phyloP scores from a whole-genome alignment of 2,797 vertebrate species.

The Myiothlypis coronata region DNA sequence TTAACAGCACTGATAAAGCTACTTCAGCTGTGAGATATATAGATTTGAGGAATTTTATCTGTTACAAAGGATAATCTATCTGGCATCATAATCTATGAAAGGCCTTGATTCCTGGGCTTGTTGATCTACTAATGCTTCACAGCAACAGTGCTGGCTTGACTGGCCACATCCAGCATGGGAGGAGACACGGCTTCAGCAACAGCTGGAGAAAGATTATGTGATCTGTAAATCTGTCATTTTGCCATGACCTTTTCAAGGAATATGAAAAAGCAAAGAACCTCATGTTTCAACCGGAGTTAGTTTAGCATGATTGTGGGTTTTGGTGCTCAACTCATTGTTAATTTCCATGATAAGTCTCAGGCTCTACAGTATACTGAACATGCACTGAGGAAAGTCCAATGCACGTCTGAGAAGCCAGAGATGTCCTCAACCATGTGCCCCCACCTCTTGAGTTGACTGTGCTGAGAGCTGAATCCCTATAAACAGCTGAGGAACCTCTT shows the following conservation, averaged over 20 bases:
- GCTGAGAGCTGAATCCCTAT: background rate
- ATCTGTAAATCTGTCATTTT: background rate
- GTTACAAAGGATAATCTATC: background rate
- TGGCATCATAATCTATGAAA: background rate
- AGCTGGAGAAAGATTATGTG: background rate
- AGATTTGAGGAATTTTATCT: background rate
- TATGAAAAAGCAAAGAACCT: background rate
- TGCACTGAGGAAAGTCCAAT: background rate
- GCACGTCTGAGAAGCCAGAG: background rate
- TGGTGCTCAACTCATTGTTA: background rate
- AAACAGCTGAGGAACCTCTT: constrained; percentile 14
- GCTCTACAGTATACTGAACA: background rate
- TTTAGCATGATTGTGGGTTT: background rate
- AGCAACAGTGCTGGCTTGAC: background rate
- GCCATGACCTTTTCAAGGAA: background rate
- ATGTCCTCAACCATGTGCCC: background rate
- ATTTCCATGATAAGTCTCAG: background rate
- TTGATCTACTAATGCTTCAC: background rate
- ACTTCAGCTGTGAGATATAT: background rate
- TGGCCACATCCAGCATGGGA: background rate
- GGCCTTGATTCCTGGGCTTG: background rate
- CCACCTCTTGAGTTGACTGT: background rate
- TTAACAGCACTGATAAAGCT: background rate
- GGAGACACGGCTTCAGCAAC: background rate
- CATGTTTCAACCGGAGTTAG: background rate